phyloP scores from a whole-genome alignment of 2,113 vertebrate genomes.

The Protobothrops mucrosquamatus region DNA sequence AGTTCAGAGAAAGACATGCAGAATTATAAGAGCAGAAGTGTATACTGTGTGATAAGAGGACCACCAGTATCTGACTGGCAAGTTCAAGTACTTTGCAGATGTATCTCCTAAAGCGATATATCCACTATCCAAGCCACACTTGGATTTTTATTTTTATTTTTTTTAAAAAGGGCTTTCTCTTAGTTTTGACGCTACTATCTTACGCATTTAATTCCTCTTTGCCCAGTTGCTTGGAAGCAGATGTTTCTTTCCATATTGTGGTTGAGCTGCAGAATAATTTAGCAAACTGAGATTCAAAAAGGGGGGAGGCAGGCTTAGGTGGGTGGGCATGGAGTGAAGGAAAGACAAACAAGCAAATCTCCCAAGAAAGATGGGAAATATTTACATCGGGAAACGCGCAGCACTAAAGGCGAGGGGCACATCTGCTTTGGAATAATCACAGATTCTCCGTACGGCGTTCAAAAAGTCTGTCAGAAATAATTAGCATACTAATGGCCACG shows the following conservation, averaged over 20 bases:
- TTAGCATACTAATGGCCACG: conserved; percentile 53
- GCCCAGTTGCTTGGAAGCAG: conserved; percentile 24
- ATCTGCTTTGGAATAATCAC: conserved; percentile 54
- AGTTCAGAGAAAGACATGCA: background rate
- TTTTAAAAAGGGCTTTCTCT: background rate
- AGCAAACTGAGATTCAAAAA: conserved; percentile 47
- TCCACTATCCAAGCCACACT: background rate
- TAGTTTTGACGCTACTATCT: background rate
- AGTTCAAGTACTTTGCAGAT: background rate
- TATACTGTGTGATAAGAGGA: background rate
- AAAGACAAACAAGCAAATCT: conserved; percentile 30
- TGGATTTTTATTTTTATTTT: background rate
- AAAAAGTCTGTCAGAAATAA: conserved; percentile 50
- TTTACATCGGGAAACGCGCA: conserved; percentile 49
- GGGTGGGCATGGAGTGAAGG: accelerated
- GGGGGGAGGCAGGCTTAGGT: background rate
- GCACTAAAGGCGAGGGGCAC: conserved; percentile 36
- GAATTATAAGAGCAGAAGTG: background rate
- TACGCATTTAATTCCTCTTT: background rate
- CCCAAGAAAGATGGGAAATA: conserved; percentile 50
- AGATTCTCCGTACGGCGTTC: conserved; percentile 45
- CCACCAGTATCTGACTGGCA: too few relatives aligned
- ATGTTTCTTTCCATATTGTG: conserved; percentile 24
- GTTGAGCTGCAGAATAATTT: conserved; percentile 36
- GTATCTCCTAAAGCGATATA: background rate